Conservation (phyloP, 2,113 vertebrate genomes). For the Cochlearius cochlearius region DNA sequence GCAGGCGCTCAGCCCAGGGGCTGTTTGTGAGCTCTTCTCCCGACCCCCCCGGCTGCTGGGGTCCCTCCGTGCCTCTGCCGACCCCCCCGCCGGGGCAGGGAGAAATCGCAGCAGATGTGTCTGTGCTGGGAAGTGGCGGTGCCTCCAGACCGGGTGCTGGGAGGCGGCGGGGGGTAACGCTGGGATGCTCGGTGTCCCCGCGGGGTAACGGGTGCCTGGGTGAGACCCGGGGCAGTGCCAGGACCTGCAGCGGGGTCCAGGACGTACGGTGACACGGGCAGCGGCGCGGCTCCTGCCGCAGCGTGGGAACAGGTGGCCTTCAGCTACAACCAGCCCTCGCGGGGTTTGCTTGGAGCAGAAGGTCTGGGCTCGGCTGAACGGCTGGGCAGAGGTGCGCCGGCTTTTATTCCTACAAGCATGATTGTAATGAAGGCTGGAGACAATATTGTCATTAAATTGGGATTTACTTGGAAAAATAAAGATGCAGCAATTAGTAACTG, state of each 20-base stretch:
- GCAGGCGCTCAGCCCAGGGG: background rate
- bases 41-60: background rate
- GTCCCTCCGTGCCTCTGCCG: background rate
- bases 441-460: background rate
- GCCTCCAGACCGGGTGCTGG: background rate
- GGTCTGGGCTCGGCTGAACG: background rate
- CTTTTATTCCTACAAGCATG: background rate
- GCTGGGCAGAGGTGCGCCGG: background rate
- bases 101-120: background rate
- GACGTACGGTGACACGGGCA: accelerated
- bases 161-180: background rate
- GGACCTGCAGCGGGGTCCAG: background rate
- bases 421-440: background rate
- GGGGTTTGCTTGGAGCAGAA: background rate
- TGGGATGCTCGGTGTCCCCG: background rate
- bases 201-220: background rate
- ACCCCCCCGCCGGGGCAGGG: accelerated
- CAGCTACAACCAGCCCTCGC: background rate
- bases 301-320: background rate
- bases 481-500: background rate
- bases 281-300: accelerated
- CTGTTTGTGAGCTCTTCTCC: background rate
- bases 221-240: background rate
- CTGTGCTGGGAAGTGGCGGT: background rate
- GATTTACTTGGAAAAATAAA: background rate